Base-by-base conservation (phyloP, 2,888 invertebrate species). In the Ectemnius cavifrons region DNA sequence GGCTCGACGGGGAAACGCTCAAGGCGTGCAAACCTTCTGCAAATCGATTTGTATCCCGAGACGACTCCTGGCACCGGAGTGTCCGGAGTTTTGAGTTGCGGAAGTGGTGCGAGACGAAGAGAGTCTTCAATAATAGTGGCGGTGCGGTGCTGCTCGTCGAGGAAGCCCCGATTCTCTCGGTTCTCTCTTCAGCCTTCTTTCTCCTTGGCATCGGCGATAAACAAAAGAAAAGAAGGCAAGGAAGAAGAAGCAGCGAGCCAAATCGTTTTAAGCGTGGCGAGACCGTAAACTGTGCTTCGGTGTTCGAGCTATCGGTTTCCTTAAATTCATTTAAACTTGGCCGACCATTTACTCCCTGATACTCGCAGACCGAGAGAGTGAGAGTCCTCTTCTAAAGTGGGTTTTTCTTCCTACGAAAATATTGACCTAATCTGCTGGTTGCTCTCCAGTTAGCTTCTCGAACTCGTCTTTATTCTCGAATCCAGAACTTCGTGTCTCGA, bases 261-360 rank as follows among this genome's bases (percentile, higher is more conserved):
- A 69, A 63, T 63, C 75, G 68, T 46, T 65, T 65, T 65, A 69
- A 73, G 62, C 68, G 61, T 37, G 28, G 28, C 14, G 11, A 14
- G 20, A 46, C 52, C 27, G 45, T 45, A 20, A 52, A 66, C 60
- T 14, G 20, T 47, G 23, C 27, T 49, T 64, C 56, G 27, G 1
- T 4, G 49, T 63, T 47, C 67, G 56, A 71, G 61, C 65, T 63
- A 73, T 63, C 68, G 47, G 14, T n/a, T 23, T 56, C 37, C 70
- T 74, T 70, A 70, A 67, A 74, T 76, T 76, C 74, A 64, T 67
- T 76, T 64, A 60, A 76, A 66, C 63, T 69, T 73, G 14, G 0
- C 28, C 46, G n/a, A 6, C 2, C 27, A 62, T 67, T 37, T 47
- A 5, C 16, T 63, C 18, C 11, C 18, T 37, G 64, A 64, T 64